A percentile compares a stretch with the other conserved stretches of the same genome.
These are phyloP conservation scores for Hypena proboscidalis DNA, from an alignment of 2,888 invertebrate species.

Conservation along the genomic window DNA sequence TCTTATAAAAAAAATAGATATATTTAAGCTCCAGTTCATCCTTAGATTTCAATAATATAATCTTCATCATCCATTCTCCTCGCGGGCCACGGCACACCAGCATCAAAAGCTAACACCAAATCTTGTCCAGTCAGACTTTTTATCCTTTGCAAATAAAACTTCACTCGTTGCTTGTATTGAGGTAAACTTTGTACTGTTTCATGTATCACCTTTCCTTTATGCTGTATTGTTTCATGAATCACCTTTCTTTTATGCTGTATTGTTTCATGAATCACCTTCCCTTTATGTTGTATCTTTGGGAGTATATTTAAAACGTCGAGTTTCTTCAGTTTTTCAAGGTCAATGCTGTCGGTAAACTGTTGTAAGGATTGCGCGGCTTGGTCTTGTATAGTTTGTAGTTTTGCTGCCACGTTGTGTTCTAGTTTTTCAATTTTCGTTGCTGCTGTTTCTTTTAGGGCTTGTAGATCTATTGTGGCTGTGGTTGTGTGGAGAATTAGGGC, in stretches of 20 bases:
- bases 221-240: constrained; percentile 37
- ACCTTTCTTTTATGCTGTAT: constrained; percentile 36
- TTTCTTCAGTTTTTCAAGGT: constrained; percentile 56
- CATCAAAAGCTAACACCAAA: constrained; percentile 40
- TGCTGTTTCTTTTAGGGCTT: constrained; percentile 60
- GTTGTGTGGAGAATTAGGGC: constrained; percentile 52
- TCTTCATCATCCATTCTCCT: constrained; percentile 30
- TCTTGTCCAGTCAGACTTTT: constrained; percentile 38
- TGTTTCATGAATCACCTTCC: constrained; percentile 33
- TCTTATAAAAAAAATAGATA: too few species aligned
- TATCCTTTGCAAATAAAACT: constrained; percentile 21
- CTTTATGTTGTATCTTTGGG: constrained; percentile 47
- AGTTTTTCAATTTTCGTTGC: constrained; percentile 50
- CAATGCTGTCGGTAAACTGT: constrained; percentile 53
- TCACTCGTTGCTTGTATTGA: constrained; percentile 27
- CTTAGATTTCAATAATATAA: not conserved
- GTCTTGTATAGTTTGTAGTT: constrained; percentile 46
- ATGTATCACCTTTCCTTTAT: constrained; percentile 35
- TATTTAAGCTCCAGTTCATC: too few species aligned
- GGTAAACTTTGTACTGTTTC: constrained; percentile 33
- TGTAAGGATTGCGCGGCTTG: constrained; percentile 44
- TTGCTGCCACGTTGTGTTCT: constrained; percentile 46
- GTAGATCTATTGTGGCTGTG: constrained; percentile 60
- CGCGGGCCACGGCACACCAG: constrained; percentile 44
- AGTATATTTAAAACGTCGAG: constrained; percentile 55